phyloP scores from a whole-genome alignment of 2,797 vertebrate species.

The Anguilla marmorata region DNA sequence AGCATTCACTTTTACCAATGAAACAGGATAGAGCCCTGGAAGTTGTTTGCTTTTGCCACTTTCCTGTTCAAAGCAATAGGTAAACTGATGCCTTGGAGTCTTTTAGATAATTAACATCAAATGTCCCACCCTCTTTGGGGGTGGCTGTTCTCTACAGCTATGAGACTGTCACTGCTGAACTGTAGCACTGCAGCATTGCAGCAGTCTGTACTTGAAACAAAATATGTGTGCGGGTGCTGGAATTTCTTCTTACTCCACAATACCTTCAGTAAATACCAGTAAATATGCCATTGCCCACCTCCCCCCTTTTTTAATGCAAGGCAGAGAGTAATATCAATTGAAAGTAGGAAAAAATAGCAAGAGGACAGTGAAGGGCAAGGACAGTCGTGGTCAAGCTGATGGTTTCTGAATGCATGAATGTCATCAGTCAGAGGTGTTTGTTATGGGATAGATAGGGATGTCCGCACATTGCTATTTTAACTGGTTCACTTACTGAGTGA shows the following conservation, averaged over 20 bases:
- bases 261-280: not conserved
- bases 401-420: not conserved
- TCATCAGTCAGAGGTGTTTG: not conserved
- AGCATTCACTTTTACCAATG: not conserved
- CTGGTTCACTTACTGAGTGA: not conserved
- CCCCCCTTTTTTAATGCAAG: not conserved
- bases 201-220: not conserved
- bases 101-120: slow-evolving; percentile 15
- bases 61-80: not conserved
- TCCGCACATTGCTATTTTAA: not conserved
- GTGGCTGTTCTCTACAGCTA: slow-evolving; percentile 5
- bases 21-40: not conserved
- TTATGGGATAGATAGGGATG: not conserved
- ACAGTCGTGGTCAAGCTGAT: not conserved
- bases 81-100: not conserved
- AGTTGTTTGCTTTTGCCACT: not conserved
- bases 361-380: not conserved
- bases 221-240: not conserved
- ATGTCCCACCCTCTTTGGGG: not conserved
- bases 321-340: not conserved
- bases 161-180: slow-evolving; percentile 11
- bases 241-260: not conserved
- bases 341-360: not conserved
- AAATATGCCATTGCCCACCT: not conserved
- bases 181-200: not conserved